Conservation (phyloP, 2,888 invertebrate genomes). For the Drosophila helvetica region DNA sequence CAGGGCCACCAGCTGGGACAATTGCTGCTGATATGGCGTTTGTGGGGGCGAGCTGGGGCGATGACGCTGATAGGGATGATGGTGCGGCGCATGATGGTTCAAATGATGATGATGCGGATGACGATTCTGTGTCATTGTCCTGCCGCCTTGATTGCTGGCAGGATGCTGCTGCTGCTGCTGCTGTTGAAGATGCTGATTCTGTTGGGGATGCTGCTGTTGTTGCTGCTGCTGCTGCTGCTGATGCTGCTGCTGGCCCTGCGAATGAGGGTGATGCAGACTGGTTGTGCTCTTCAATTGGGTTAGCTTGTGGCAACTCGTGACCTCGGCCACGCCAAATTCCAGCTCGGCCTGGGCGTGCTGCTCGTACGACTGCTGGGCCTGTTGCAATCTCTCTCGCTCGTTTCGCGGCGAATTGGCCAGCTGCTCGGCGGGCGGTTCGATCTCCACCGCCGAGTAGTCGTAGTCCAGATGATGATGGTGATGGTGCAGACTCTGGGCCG, state of each 20-base stretch:
- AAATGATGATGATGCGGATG: constrained; percentile 76
- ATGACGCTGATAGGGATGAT: constrained; percentile 71
- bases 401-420: constrained; percentile 69
- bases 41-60: constrained; percentile 49
- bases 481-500: constrained; percentile 62
- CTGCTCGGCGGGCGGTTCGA: constrained; percentile 68
- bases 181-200: constrained; percentile 62
- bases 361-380: constrained; percentile 72
- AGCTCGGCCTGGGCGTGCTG: constrained; percentile 71
- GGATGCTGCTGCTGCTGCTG: constrained; percentile 37
- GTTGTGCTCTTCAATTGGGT: constrained; percentile 58
- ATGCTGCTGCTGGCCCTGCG: constrained; percentile 73
- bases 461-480: constrained; percentile 70
- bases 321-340: constrained; percentile 74
- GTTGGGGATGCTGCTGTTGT: constrained; percentile 42
- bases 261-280: constrained; percentile 56
- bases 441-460: constrained; percentile 71
- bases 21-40: constrained; percentile 67
- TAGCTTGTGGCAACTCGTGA: constrained; percentile 55
- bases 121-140: constrained; percentile 8
- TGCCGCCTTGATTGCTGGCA: constrained; percentile 1
- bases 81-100: constrained; percentile 60
- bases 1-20: constrained; percentile 62
- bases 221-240: constrained; percentile 29
- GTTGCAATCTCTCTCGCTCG: constrained; percentile 62